Evolutionary conservation across 2,797 vertebrate genomes (phyloP).

Genomic region (Dryobates pubescens): DNA sequence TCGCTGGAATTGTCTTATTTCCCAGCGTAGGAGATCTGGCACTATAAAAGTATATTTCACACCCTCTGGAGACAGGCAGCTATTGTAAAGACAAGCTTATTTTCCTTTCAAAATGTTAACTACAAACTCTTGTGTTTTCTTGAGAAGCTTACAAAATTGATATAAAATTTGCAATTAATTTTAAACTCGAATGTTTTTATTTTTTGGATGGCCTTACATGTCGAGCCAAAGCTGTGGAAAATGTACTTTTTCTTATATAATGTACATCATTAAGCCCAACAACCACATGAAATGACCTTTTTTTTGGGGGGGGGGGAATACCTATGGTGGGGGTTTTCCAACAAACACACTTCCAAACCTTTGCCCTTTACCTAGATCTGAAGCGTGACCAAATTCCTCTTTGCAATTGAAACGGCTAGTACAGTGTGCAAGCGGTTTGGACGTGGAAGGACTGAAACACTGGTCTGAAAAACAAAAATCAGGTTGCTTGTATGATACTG

Average conservation of each 20-base stretch:
- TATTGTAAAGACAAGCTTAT: conserved; percentile 56
- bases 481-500: conserved; percentile 13
- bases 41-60: conserved; percentile 13
- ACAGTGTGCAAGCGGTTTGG: not conserved
- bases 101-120: conserved; percentile 51
- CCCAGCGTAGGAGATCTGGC: not conserved
- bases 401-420: not conserved
- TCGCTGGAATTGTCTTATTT: conserved; percentile 53
- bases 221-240: not conserved
- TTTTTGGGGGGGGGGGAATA: not conserved
- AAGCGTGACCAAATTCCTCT: not conserved
- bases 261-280: not conserved
- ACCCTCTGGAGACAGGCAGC: conserved; percentile 37
- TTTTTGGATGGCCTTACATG: not conserved
- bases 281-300: not conserved
- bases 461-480: conserved; percentile 25
- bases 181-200: not conserved
- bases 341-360: not conserved
- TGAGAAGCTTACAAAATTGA: not conserved
- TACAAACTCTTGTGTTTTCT: conserved; percentile 3
- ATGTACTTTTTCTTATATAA: not conserved
- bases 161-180: conserved; percentile 7
- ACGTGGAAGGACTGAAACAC: not conserved
- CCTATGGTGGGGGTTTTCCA: not conserved
- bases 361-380: not conserved